Base-by-base conservation (phyloP, 1,140 invertebrate genomes). In the Lucilia cuprina region DNA sequence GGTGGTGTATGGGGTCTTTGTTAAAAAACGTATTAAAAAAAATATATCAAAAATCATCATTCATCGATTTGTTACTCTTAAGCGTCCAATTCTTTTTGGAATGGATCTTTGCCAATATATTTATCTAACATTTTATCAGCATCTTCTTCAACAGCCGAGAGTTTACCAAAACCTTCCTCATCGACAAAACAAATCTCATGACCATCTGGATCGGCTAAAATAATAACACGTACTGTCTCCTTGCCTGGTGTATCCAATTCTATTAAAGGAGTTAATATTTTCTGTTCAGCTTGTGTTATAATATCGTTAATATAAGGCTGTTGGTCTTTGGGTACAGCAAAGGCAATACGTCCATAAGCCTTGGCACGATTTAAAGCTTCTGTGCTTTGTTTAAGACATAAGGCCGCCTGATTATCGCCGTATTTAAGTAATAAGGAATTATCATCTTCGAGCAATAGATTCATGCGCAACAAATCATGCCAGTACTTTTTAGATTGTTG, bases 121-220 rank as follows among this genome's bases (percentile, higher is more conserved):
- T 95, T 94, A 86, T 97, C 93, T 10, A 99, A 92, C n/a, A 96
- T 92, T 70, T 93, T 91, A 86, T 98, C 95, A 78, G 95, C 97
- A 83, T 96, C 93, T 12, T 95, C 94, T 89, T 99, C 98, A 13
- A 97, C 93, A 88, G 96, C 93, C 0, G 98, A 99, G 41, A 99
- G 92, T 89, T 98, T 93, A 41, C 94, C 92, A 92, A 98, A 99
- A 35, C 94, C 97, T 92, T 99, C 97, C 88, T 99, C 98, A 86
- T 98, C 98, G 17, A 99, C 99, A 92, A 99, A 99, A 92, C 98
- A 99, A 85, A 99, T 99, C 93, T 99, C 98, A 92, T 99, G 98
- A 1, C 94, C 97, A 93, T 99, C 97, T 2, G 98, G 98, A 93
- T 99, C 98, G 41, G 96, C 96, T 9, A 99, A 92, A 88, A 99